A percentile compares a stretch with the other conserved stretches of the same genome.
Evolutionary conservation across 1,140 invertebrate genomes (phyloP).

Genomic region (Drosophila carrolli): DNA sequence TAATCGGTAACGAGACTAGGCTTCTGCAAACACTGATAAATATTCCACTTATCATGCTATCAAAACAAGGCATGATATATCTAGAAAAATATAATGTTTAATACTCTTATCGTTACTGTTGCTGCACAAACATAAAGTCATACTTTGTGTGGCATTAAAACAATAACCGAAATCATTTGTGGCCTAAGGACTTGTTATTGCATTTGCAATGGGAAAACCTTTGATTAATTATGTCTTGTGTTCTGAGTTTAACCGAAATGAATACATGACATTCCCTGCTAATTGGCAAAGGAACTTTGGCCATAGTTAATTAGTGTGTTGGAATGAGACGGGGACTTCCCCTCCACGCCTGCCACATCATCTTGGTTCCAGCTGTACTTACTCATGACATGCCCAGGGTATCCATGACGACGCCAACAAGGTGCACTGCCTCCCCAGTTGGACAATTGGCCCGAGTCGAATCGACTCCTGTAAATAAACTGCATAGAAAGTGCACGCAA

Average conservation of each 20-base stretch:
- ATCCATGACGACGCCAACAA: conserved; percentile 27
- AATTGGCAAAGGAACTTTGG: not conserved
- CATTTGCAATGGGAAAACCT: no score
- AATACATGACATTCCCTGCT: not conserved
- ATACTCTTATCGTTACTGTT: no score
- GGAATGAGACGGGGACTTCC: not conserved
- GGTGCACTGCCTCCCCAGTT: not conserved
- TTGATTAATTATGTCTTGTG: not conserved
- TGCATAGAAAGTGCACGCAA: conserved; percentile 55
- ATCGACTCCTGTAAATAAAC: conserved; percentile 52
- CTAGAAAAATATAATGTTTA: no score
- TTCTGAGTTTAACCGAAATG: not conserved
- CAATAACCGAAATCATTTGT: no score
- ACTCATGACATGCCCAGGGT: not conserved
- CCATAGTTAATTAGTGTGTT: not conserved
- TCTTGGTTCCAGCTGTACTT: not conserved
- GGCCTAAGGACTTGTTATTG: no score
- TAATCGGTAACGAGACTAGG: no score
- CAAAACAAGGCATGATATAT: no score
- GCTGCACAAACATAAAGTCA: no score
- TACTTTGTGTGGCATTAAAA: no score
- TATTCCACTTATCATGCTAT: no score
- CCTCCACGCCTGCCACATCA: not conserved
- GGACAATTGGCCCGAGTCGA: conserved; percentile 54
- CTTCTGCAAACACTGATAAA: no score